A percentile compares a stretch with the other conserved stretches of the same genome.
Evolutionary conservation across 2,888 invertebrate genomes (phyloP).

Genomic region (Drosophila paracracens): DNA sequence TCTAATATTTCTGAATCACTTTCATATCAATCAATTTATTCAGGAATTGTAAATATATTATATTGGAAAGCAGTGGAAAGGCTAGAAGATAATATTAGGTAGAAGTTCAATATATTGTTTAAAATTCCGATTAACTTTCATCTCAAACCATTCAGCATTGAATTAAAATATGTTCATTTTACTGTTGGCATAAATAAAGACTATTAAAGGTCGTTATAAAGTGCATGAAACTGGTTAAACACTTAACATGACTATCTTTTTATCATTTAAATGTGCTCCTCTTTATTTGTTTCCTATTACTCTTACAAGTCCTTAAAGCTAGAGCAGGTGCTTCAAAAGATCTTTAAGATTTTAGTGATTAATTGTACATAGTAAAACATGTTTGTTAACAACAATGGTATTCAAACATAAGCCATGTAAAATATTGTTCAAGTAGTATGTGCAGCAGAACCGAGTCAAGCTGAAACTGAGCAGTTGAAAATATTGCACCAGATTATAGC

Average conservation of each 20-base stretch:
- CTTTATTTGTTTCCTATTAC: neutral
- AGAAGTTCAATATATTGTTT: neutral
- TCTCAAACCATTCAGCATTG: neutral
- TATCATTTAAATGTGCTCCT: no score
- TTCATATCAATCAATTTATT: constrained; percentile 10
- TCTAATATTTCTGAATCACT: neutral
- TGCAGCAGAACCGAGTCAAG: neutral
- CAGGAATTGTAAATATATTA: constrained; percentile 5
- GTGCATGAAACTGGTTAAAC: neutral
- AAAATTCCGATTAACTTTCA: neutral
- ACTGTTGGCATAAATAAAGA: no score
- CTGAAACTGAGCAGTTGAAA: neutral
- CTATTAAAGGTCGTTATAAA: neutral
- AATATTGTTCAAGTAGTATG: neutral
- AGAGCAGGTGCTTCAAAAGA: neutral
- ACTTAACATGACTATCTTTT: neutral
- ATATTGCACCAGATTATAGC: no score
- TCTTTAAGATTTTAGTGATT: neutral
- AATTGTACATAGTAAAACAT: neutral
- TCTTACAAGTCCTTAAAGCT: neutral
- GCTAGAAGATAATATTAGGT: neutral
- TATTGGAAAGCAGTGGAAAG: neutral
- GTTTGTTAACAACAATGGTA: neutral
- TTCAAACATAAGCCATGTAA: neutral
- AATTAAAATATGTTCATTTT: neutral